Base-by-base conservation (phyloP, 2,888 invertebrate genomes). In the Diaprepes abbreviatus region DNA sequence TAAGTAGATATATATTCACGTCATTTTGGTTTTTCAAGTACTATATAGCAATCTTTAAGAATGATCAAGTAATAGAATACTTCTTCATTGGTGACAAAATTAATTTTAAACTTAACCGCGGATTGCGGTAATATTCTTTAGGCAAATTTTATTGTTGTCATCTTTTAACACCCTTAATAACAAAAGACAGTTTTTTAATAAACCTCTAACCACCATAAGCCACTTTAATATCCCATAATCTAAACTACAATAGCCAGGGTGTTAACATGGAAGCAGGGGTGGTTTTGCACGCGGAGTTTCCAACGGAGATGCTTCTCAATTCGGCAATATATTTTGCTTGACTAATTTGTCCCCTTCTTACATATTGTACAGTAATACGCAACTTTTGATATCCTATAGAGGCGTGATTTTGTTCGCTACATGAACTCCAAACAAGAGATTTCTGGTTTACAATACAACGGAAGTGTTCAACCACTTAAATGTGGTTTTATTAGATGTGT, bases 401-500 rank as follows among this genome's bases (percentile, higher is more conserved):
- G 77, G 76, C 77, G 78, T 78, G 79, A 80, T 79, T 80, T 78
- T 74, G 78, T 79, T 74, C 79, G 77, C 75, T 77, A 76, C 76
- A 78, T 79, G 78, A 75, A 77, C 76, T 74, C 75, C 77, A 75
- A 78, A 79, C 76, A 79, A 79, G 74, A 74, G 79, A 73, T 59
- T 57, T 52, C 48, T 45, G 54, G 16, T 16, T 45, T 14, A 52
- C 16, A 14, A 55, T 36, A 10, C 6, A 38, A 12, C 38, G 57
- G 21, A 21, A 38, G 16, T 60, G 35, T 28, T 36, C 31, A 52
- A 28, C 52, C 36, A 63, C 43, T 40, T 43, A 31, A 40, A 59
- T 45, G 31, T 45, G 43, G 31, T 40, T 59, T 59, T 59, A 59
- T 59, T 59, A 40, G 43, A 50, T 28, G 28, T 7, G 14, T 50